A percentile compares a stretch with the other conserved stretches of the same genome.
Conservation (phyloP, 2,888 invertebrate species). For the Andrena haemorrhoa region DNA sequence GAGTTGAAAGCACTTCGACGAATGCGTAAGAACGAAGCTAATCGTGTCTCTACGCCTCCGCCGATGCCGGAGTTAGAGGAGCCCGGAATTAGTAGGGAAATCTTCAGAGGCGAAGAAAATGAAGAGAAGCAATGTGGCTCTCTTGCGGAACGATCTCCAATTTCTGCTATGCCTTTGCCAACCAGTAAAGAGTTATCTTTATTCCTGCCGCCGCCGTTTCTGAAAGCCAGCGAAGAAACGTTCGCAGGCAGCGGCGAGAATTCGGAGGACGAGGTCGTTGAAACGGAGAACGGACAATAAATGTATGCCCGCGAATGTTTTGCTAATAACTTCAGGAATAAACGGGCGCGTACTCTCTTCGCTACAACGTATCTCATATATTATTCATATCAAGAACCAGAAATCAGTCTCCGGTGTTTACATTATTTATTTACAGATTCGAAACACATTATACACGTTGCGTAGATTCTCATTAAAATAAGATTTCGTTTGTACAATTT, state of each 20-base stretch:
- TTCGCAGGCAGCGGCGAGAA: slow-evolving; percentile 83
- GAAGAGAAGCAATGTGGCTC: not conserved
- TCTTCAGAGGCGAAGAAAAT: not conserved
- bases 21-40: slow-evolving; percentile 69
- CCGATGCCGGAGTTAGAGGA: slow-evolving; percentile 49
- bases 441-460: slow-evolving; percentile 32
- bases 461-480: slow-evolving; percentile 16
- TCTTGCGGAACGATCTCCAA: slow-evolving; percentile 11
- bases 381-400: not conserved
- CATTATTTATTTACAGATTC: slow-evolving; percentile 45
- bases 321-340: not conserved
- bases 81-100: not conserved
- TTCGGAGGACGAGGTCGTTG: slow-evolving; percentile 78
- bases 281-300: slow-evolving; percentile 54
- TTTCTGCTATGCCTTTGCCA: slow-evolving; percentile 25
- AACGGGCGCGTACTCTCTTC: not conserved
- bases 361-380: not conserved
- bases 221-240: slow-evolving; percentile 78
- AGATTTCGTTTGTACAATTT: slow-evolving; percentile 27
- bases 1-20: slow-evolving; percentile 80
- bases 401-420: not conserved
- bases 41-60: slow-evolving; percentile 66
- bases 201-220: slow-evolving; percentile 65
- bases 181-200: slow-evolving; percentile 46
- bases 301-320: not conserved